Percentiles rank a stretch among this genome's conserved stretches.
These are phyloP conservation scores for Nephila pilipes DNA, from an alignment of 1,140 invertebrate genomes.

Conservation along the genomic window DNA sequence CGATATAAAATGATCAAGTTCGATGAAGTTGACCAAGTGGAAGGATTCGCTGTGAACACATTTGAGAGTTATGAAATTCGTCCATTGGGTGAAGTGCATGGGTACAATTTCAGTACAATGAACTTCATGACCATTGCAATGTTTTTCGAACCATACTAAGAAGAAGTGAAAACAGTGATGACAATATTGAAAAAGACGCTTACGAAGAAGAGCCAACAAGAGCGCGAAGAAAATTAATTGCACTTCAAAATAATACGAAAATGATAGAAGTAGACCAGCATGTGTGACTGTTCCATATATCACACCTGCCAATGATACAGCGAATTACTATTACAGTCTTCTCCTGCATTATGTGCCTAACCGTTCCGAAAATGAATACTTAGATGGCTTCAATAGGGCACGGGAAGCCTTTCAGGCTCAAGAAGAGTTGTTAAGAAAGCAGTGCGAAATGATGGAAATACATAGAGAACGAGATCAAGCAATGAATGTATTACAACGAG, in stretches of 20 bases:
- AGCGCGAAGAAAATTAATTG: constrained; percentile 21
- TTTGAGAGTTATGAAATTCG: constrained; percentile 73
- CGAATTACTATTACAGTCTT: constrained; percentile 74
- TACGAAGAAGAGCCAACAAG: constrained; percentile 38
- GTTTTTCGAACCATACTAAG: constrained; percentile 65
- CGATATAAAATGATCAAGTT: constrained; percentile 67
- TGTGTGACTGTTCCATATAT: constrained; percentile 32
- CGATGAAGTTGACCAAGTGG: constrained; percentile 29
- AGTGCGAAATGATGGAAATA: constrained; percentile 26
- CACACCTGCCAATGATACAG: constrained; percentile 44
- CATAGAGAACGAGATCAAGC: constrained; percentile 40
- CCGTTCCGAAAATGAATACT: constrained; percentile 61
- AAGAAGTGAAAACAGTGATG: constrained; percentile 62
- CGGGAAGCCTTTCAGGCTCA: constrained; percentile 66
- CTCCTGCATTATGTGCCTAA: constrained; percentile 71
- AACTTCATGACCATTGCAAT: constrained; percentile 65
- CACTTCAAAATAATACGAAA: constrained; percentile 34
- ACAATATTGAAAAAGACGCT: constrained; percentile 60
- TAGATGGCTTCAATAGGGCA: constrained; percentile 59
- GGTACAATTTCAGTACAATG: constrained; percentile 62
- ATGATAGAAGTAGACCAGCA: constrained; percentile 44
- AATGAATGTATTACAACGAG: constrained; percentile 77
- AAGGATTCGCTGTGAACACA: constrained; percentile 40
- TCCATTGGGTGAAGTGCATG: constrained; percentile 32
- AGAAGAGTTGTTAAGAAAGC: constrained; percentile 61